Base-by-base conservation (phyloP, 2,797 vertebrate genomes). In the Argya squamiceps region DNA sequence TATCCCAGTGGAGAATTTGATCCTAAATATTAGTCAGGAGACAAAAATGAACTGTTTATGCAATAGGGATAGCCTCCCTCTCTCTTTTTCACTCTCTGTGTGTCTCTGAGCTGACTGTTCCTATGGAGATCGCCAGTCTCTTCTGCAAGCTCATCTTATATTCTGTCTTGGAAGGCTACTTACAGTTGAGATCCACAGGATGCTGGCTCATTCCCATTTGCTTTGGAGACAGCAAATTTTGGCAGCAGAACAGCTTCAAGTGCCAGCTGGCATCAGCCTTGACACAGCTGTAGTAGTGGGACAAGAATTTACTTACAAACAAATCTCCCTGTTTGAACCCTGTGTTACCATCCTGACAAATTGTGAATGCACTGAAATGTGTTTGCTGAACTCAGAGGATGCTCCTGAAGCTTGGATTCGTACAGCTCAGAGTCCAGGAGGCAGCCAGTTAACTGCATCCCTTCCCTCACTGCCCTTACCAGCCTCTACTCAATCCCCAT, bases 1-100 rank as follows among this genome's bases (percentile, higher is more conserved):
- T 95, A 93, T 96, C 94, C 93, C 86, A 90, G 79, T 46, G 78
- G 89, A 96, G 84, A 95, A 94, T 85, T 58, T 79, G 76, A 85
- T 91, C 83, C 84, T 96, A 95, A 94, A 91, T 95, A 90, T 96
- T 97, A 92, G 91, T 96, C 94, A 96, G 89, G 71, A 91, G 79
- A 93, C 88, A 96, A 97, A 92, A 93, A 96, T 94, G 92, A 92
- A 70, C 85, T 93, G 59, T 93, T 96, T 90, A 93, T 87, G 58
- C 80, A 62, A 56, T 43, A 73, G 73, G 62, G 53, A 80, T 84
- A 84, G 68, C 46, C 7, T 89, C n/a, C 39, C 36, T 53, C 49
- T 70, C 55, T 71, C 34, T 56, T 71, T 73, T 53, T 79, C 49
- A 6, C 43, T 69, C 53, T 53, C 46, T 78, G 39, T 65, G 27